These are phyloP conservation scores for Parauchenoglanis ngamensis DNA, from an alignment of 2,797 vertebrate species.

Conservation along the genomic window DNA sequence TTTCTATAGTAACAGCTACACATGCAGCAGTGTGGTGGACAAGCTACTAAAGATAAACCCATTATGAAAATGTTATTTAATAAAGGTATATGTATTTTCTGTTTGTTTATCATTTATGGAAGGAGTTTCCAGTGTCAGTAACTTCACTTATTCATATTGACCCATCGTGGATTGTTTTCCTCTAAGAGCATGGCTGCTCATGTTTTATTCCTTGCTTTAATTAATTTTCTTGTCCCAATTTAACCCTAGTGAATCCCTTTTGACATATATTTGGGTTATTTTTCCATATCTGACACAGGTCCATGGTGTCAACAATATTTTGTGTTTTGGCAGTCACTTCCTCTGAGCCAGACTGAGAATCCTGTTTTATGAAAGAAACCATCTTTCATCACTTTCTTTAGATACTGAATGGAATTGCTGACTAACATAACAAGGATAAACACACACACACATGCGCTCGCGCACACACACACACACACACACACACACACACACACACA, in stretches of 20 bases:
- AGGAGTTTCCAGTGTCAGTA: background rate
- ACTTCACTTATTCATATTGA: background rate
- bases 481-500: conserved; percentile 19
- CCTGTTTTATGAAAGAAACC: conserved; percentile 29
- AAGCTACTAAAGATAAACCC: background rate
- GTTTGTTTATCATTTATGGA: background rate
- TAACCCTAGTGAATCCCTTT: background rate
- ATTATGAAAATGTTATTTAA: background rate
- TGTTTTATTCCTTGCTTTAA: background rate
- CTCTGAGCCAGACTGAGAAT: conserved; percentile 26
- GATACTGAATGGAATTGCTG: conserved; percentile 16
- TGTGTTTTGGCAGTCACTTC: conserved; percentile 11
- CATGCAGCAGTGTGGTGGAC: background rate
- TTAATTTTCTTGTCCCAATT: background rate
- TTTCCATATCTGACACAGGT: background rate
- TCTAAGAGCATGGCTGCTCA: background rate
- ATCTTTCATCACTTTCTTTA: conserved; percentile 31
- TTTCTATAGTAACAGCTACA: background rate
- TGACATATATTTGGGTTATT: too few species aligned
- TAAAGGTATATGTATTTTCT: background rate
- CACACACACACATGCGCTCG: conserved; percentile 10
- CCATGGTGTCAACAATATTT: conserved; percentile 7
- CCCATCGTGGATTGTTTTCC: background rate
- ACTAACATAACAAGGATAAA: conserved; percentile 20
- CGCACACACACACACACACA: conserved; percentile 14